These are phyloP conservation scores for Willowsia nigromaculata DNA, from an alignment of 2,888 invertebrate species.

Conservation along the genomic window DNA sequence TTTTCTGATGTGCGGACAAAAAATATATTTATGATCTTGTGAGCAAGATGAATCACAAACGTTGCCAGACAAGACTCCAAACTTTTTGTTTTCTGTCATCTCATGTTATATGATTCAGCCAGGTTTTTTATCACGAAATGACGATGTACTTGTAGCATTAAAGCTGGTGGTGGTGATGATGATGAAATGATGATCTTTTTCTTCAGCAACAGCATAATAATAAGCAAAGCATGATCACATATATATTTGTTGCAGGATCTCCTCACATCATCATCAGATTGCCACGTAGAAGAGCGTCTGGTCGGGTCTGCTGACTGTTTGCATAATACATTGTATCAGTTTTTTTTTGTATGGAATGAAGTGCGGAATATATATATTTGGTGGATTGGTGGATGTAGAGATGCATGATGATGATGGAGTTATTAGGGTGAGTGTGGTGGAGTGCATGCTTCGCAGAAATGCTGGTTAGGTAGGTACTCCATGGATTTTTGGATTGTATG, in stretches of 20 bases:
- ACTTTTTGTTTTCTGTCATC: not conserved
- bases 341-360: slow-evolving; percentile 1
- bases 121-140: slow-evolving; percentile 16
- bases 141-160: too few relatives aligned
- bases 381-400: not conserved
- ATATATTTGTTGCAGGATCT: slow-evolving; percentile 63
- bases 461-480: not conserved
- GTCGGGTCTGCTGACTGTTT: slow-evolving; percentile 46
- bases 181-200: not conserved
- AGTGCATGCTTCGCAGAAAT: slow-evolving; percentile 45
- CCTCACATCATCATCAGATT: slow-evolving; percentile 33
- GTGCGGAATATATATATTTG: too few relatives aligned
- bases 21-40: not conserved
- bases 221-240: too few relatives aligned
- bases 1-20: not conserved
- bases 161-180: too few relatives aligned
- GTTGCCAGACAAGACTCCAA: not conserved
- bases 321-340: too few relatives aligned
- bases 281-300: slow-evolving; percentile 60
- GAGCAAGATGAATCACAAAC: slow-evolving; percentile 12
- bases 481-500: slow-evolving; percentile 14
- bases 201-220: not conserved
- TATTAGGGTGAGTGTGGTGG: not conserved
- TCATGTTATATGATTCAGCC: slow-evolving; percentile 34
- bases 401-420: not conserved